These are phyloP conservation scores for Danio albolineatus DNA, from an alignment of 2,797 vertebrate genomes.

Conservation along the genomic window DNA sequence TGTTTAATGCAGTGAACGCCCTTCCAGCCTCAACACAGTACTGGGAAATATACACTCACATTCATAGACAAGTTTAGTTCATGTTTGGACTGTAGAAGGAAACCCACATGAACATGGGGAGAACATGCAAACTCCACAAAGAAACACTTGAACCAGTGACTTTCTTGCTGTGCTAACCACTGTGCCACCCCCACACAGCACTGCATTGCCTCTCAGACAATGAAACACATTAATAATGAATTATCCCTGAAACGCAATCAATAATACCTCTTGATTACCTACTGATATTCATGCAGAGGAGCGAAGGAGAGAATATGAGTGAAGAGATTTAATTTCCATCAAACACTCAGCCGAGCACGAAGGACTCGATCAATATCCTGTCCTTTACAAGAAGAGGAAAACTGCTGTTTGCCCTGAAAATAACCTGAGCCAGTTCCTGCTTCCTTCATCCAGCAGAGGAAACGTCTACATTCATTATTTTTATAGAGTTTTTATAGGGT, in stretches of 20 bases:
- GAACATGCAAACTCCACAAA: too few relatives aligned
- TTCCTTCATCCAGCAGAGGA: background rate
- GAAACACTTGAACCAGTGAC: too few relatives aligned
- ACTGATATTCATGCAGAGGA: too few relatives aligned
- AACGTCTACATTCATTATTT: background rate
- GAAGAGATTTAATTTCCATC: background rate
- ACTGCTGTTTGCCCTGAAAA: conserved; percentile 24
- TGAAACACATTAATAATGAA: background rate
- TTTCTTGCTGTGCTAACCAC: too few relatives aligned
- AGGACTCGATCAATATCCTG: conserved; percentile 28
- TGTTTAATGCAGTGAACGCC: too few relatives aligned
- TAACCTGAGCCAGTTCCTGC: conserved; percentile 21
- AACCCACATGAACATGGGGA: too few relatives aligned
- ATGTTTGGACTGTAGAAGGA: too few relatives aligned
- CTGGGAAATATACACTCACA: too few relatives aligned
- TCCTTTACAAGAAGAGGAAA: conserved; percentile 39
- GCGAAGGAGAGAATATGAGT: background rate
- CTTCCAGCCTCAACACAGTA: too few relatives aligned
- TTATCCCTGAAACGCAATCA: background rate
- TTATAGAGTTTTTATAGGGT: background rate
- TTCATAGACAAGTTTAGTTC: too few relatives aligned
- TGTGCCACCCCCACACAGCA: too few relatives aligned
- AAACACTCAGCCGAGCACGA: background rate
- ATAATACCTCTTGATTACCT: background rate
- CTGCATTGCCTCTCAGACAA: too few relatives aligned